Conservation (phyloP, 2,888 invertebrate genomes). For the Venusia cambrica region DNA sequence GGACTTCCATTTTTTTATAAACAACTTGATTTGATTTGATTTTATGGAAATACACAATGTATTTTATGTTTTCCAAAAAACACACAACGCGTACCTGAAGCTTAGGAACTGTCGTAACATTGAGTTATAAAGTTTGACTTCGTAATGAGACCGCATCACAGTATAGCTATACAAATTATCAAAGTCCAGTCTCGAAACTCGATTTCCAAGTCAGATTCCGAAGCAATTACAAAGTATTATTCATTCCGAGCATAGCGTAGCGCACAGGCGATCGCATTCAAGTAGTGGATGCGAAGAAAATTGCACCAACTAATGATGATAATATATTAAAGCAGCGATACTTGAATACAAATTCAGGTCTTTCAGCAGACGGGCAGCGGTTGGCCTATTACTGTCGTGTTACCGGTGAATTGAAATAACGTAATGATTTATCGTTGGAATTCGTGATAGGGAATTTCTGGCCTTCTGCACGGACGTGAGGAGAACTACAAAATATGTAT, state of each 20-base stretch:
- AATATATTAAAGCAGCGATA: too few species aligned
- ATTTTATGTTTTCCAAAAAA: too few species aligned
- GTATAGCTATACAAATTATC: conserved; percentile 49
- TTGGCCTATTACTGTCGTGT: conserved; percentile 65
- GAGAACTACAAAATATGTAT: conserved; percentile 60
- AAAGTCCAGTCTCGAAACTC: conserved; percentile 46
- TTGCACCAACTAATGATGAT: conserved; percentile 76
- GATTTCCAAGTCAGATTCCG: conserved; percentile 54
- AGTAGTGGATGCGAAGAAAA: conserved; percentile 71
- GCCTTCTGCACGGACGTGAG: conserved; percentile 65
- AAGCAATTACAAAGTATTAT: conserved; percentile 68
- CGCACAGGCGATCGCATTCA: conserved; percentile 52
- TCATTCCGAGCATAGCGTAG: conserved; percentile 55
- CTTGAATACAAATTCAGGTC: conserved; percentile 76
- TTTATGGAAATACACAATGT: too few species aligned
- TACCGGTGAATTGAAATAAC: conserved; percentile 74
- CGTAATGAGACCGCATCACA: conserved; percentile 49
- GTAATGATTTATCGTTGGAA: conserved; percentile 73
- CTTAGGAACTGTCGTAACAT: too few species aligned
- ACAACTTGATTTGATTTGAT: too few species aligned
- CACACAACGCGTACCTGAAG: too few species aligned
- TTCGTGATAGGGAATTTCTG: conserved; percentile 68
- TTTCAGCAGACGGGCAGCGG: conserved; percentile 62
- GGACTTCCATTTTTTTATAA: too few species aligned
- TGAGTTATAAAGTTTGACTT: conserved; percentile 38